Conservation (phyloP, 2,113 vertebrate genomes). For the Epinephelus cyanopodus region DNA sequence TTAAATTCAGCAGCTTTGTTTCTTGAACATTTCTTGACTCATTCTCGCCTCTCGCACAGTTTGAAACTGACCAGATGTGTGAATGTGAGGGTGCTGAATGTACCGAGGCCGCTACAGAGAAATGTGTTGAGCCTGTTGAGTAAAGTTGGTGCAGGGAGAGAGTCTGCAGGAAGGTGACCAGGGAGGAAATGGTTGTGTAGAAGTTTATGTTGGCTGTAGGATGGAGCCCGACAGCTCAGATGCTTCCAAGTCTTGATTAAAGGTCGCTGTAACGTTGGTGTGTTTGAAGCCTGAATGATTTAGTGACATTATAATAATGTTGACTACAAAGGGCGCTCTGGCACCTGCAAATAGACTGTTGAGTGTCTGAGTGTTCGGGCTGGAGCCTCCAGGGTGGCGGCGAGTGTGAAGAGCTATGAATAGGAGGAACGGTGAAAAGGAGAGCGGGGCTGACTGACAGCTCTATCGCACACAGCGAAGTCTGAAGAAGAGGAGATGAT, state of each 20-base stretch:
- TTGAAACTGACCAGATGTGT: slow-evolving; percentile 17
- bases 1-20: not conserved
- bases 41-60: not conserved
- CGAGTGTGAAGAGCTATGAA: slow-evolving; percentile 47
- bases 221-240: slow-evolving; percentile 41
- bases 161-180: not conserved
- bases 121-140: slow-evolving; percentile 12
- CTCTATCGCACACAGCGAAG: slow-evolving; percentile 53
- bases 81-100: not conserved
- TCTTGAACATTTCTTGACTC: not conserved
- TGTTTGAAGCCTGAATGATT: slow-evolving; percentile 61
- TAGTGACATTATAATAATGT: slow-evolving; percentile 55
- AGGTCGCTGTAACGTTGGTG: slow-evolving; percentile 52
- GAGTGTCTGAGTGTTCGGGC: slow-evolving; percentile 53
- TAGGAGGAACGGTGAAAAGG: slow-evolving; percentile 53
- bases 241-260: slow-evolving; percentile 64
- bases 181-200: slow-evolving; percentile 45
- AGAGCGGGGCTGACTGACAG: slow-evolving; percentile 59
- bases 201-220: slow-evolving; percentile 62
- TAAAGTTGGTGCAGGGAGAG: not conserved
- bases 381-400: slow-evolving; percentile 20
- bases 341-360: slow-evolving; percentile 63
- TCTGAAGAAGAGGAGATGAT: slow-evolving; percentile 35
- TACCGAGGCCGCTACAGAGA: slow-evolving; percentile 1
- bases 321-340: slow-evolving; percentile 56